Percentiles rank a stretch among this genome's conserved stretches.
These are phyloP conservation scores for Euphydryas editha DNA, from an alignment of 2,888 invertebrate species.

Conservation along the genomic window DNA sequence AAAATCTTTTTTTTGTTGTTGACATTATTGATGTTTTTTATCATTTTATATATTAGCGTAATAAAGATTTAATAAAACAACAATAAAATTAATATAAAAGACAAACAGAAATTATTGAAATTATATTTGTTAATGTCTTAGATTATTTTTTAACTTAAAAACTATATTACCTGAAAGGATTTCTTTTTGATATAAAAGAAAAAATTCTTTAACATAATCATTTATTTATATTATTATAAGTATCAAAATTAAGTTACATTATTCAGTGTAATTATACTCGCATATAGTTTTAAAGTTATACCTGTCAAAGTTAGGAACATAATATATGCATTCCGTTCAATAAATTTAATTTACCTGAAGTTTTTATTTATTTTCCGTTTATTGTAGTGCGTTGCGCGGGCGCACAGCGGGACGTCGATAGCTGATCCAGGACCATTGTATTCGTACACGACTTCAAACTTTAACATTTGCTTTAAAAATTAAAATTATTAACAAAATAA, in stretches of 20 bases:
- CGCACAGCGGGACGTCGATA: conserved; percentile 67
- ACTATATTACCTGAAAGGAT: too few relatives aligned
- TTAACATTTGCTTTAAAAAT: conserved; percentile 55
- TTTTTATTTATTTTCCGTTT: conserved; percentile 74
- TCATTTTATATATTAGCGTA: neutral
- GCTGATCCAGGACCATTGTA: conserved; percentile 70
- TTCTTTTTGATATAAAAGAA: too few relatives aligned
- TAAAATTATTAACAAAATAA: neutral
- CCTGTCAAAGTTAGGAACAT: neutral
- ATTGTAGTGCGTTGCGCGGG: conserved; percentile 68
- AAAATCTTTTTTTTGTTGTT: neutral
- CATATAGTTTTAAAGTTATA: neutral
- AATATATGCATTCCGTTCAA: conserved; percentile 50
- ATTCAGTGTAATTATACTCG: neutral
- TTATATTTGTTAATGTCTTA: too few relatives aligned
- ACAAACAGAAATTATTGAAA: too few relatives aligned
- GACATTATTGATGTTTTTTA: neutral
- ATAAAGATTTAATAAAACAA: too few relatives aligned
- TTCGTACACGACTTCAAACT: conserved; percentile 62
- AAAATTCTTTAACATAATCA: too few relatives aligned
- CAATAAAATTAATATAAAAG: too few relatives aligned
- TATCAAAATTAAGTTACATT: too few relatives aligned
- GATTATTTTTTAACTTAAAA: too few relatives aligned
- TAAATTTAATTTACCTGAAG: conserved; percentile 79
- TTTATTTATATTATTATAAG: too few relatives aligned